Percentiles rank a stretch among this genome's conserved stretches.
These are phyloP conservation scores for Rhineura floridana DNA, from an alignment of 2,113 vertebrate genomes.

Conservation along the genomic window DNA sequence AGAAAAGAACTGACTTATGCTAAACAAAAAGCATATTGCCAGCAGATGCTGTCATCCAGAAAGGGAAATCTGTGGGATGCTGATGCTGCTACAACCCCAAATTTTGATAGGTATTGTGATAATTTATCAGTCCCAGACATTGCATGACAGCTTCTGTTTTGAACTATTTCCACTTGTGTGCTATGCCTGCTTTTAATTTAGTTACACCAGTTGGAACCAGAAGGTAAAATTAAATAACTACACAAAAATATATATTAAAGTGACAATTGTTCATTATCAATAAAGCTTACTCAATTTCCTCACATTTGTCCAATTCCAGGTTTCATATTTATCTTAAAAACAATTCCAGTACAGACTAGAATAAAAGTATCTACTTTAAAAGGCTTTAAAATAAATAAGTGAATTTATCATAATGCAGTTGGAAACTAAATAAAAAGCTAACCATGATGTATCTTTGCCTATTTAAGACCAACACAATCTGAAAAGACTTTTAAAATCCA, in stretches of 20 bases:
- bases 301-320: background rate
- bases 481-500: constrained; percentile 44
- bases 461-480: constrained; percentile 45
- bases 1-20: background rate
- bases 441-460: constrained; percentile 44
- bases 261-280: constrained; percentile 13
- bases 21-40: background rate
- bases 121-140: background rate
- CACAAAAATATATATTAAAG: background rate
- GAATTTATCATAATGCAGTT: constrained; percentile 46
- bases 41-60: background rate
- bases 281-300: constrained; percentile 28
- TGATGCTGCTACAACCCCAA: background rate
- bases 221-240: constrained; percentile 48
- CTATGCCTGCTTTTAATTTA: background rate
- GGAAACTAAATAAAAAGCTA: constrained; percentile 43
- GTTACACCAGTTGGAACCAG: constrained; percentile 35
- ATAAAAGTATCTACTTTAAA: too few relatives aligned
- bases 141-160: background rate
- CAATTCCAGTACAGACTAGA: too few relatives aligned
- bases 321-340: too few relatives aligned
- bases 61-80: background rate
- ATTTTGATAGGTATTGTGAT: background rate
- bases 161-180: background rate
- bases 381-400: too few relatives aligned